phyloP scores from a whole-genome alignment of 2,888 invertebrate genomes.

The Idaea dimidiata region DNA sequence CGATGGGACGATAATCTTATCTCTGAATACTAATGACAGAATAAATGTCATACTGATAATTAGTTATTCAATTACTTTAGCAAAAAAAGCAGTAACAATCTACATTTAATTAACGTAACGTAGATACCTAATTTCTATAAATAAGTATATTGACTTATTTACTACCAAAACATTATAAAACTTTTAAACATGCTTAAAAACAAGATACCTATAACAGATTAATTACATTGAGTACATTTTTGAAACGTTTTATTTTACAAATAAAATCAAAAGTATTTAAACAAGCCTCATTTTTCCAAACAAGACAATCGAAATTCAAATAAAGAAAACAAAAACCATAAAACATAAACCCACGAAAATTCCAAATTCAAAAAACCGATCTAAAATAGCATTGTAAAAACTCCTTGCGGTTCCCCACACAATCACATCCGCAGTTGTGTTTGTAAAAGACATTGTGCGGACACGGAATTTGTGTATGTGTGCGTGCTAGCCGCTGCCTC shows the following conservation, averaged over 20 bases:
- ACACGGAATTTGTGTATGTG: constrained; percentile 47
- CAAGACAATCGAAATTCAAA: constrained; percentile 3
- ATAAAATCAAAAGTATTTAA: constrained; percentile 8
- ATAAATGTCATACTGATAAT: too few species aligned
- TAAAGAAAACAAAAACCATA: constrained; percentile 22
- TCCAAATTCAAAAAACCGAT: constrained; percentile 14
- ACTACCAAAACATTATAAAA: neutral
- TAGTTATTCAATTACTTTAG: too few species aligned
- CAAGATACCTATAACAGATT: too few species aligned
- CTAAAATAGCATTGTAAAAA: constrained; percentile 36
- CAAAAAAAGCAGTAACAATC: too few species aligned
- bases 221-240: too few species aligned
- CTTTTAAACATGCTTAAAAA: neutral
- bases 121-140: too few species aligned
- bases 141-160: too few species aligned
- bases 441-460: constrained; percentile 32
- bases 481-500: constrained; percentile 71
- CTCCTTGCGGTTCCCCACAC: constrained; percentile 50
- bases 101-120: neutral
- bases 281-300: constrained; percentile 7
- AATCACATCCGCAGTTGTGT: constrained; percentile 30
- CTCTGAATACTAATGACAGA: too few species aligned
- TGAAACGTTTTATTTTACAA: too few species aligned
- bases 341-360: constrained; percentile 13
- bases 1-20: too few species aligned